phyloP scores from a whole-genome alignment of 2,888 invertebrate species.

The Orthosia cruda region DNA sequence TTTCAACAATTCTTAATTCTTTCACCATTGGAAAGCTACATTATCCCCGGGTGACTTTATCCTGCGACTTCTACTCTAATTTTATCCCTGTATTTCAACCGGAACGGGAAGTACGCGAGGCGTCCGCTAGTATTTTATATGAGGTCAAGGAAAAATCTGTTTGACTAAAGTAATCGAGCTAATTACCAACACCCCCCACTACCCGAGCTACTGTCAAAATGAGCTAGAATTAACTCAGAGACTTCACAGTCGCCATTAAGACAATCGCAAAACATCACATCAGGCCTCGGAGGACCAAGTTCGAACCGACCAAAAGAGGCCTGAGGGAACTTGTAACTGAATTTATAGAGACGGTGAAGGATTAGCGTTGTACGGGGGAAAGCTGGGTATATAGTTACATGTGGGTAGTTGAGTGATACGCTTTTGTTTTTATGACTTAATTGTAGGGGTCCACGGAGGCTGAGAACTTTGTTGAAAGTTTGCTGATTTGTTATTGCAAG shows the following conservation, averaged over 20 bases:
- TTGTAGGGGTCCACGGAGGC: neutral
- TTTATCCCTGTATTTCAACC: no score
- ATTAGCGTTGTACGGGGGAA: slow-evolving; percentile 28
- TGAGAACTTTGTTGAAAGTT: slow-evolving; percentile 27
- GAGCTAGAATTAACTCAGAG: neutral
- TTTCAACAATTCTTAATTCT: no score
- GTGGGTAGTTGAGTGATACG: slow-evolving; percentile 39
- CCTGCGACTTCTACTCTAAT: no score
- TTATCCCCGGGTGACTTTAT: no score
- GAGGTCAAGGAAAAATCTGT: neutral
- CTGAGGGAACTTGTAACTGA: slow-evolving; percentile 48
- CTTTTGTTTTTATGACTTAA: slow-evolving; percentile 44
- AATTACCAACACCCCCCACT: neutral
- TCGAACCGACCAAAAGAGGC: slow-evolving; percentile 29
- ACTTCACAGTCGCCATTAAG: slow-evolving; percentile 10
- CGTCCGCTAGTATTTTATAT: no score
- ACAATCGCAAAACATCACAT: slow-evolving; percentile 23
- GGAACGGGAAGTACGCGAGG: no score
- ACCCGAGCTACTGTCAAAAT: neutral
- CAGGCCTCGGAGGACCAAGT: slow-evolving; percentile 27
- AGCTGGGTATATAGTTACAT: neutral
- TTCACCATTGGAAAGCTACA: no score
- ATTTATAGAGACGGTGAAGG: slow-evolving; percentile 56
- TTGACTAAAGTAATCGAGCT: neutral
- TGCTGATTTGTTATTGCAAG: slow-evolving; percentile 8